Evolutionary conservation across 2,888 invertebrate species (phyloP), one percentile per base, ranked within the genome.

Genomic region (Eremobia ochroleuca): DNA sequence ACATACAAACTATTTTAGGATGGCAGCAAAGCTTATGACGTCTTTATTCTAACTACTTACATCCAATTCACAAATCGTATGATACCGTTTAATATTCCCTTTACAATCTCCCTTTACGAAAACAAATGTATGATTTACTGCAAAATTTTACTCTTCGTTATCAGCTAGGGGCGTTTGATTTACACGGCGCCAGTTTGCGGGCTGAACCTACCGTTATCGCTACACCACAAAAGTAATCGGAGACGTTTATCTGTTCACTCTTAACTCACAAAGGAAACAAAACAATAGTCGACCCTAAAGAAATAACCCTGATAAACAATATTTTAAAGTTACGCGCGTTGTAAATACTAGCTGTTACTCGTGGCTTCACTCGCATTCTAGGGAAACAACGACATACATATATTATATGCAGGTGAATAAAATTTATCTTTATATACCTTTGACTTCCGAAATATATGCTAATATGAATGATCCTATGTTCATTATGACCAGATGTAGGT

Each of bases 41-140:
- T 31, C 43, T 31, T 46, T 67, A 67, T 49, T 49, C 15, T 34
- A 34, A 34, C 34, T 67, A 4, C 11, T n/a, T 11, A 5, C 1
- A 37, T 87, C 85, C 82, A 80, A 85, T 86, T 86, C 83, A 66
- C 76, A 81, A 90, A 90, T 90, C 88, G 81, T 90, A 89, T 88
- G 88, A 87, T 85, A 80, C 73, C 87, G 81, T 85, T 92, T 92
- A 91, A 91, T 92, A 94, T 94, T 93, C 91, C 89, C 87, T 83
- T 84, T 89, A 83, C 91, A 91, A 91, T 91, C 89, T 89, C 88
- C 87, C 85, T 90, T 73, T 87, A 88, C 91, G 92, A 94, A 94
- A 94, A 95, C 94, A 95, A 95, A 95, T 94, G 94, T 95, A 94
- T 96, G 95, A 96, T 96, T 95, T 95, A 96, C 92, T 90, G 90